Evolutionary conservation across 2,888 invertebrate genomes (phyloP).

Genomic region (Pyrrhosoma nymphula): DNA sequence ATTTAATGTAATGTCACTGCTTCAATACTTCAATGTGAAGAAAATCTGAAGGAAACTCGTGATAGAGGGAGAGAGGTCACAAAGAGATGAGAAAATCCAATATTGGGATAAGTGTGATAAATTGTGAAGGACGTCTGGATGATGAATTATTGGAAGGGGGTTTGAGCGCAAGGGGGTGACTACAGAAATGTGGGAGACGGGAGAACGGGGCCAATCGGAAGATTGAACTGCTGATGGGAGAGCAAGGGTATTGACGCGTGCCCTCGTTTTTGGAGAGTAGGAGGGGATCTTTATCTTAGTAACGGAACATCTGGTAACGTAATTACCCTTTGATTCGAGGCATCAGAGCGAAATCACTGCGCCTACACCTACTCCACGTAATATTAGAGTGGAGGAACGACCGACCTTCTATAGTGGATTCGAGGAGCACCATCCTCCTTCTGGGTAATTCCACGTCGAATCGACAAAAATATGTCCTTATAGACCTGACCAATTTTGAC

Average conservation of each 20-base stretch:
- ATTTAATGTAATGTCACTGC: neutral
- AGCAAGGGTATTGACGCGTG: neutral
- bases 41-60: neutral
- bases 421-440: too few species aligned
- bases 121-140: neutral
- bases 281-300: neutral
- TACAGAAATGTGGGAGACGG: neutral
- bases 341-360: neutral
- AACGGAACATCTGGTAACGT: neutral
- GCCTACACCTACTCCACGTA: neutral
- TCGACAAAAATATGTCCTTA: too few species aligned
- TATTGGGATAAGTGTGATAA: slow-evolving; percentile 13
- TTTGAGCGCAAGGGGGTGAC: neutral
- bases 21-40: neutral
- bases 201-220: neutral
- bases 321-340: neutral
- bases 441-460: too few species aligned
- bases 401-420: too few species aligned
- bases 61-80: neutral
- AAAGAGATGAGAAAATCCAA: neutral
- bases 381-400: too few species aligned
- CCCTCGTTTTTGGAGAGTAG: neutral
- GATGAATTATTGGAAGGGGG: neutral
- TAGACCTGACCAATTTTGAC: too few species aligned
- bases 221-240: neutral